Conservation (phyloP, 2,888 invertebrate genomes). For the Fabriciana adippe region DNA sequence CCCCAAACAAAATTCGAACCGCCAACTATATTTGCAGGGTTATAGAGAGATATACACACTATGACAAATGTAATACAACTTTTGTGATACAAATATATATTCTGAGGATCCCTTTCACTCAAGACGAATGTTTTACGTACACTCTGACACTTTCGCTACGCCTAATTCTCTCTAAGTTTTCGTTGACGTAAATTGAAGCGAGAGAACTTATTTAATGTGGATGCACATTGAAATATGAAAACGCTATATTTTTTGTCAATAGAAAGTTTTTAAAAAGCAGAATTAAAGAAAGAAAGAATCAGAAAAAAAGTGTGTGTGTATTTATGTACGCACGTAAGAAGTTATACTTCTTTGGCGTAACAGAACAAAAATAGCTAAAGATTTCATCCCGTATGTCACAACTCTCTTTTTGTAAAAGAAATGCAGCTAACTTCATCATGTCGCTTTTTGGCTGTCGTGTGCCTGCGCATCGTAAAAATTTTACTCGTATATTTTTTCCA, state of each 20-base stretch:
- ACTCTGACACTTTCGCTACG: slow-evolving; percentile 1
- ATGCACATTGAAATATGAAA: neutral
- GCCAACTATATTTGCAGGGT: neutral
- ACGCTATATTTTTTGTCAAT: neutral
- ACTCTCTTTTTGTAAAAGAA: too few species aligned
- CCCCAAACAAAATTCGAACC: neutral
- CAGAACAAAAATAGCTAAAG: too few species aligned
- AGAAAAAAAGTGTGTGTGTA: too few species aligned
- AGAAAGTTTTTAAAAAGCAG: too few species aligned
- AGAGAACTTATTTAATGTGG: slow-evolving; percentile 1
- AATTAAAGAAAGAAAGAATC: too few species aligned
- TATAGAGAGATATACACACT: neutral
- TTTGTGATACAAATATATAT: slow-evolving; percentile 8
- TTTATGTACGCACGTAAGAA: too few species aligned
- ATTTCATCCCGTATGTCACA: too few species aligned
- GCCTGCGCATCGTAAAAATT: too few species aligned
- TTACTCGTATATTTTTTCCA: too few species aligned
- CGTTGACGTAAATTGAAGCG: slow-evolving; percentile 7
- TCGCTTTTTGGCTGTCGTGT: too few species aligned
- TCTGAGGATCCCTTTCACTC: slow-evolving; percentile 6
- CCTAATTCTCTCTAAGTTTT: slow-evolving; percentile 7
- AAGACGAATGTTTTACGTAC: neutral
- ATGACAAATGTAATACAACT: neutral
- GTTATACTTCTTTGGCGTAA: too few species aligned
- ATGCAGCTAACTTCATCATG: too few species aligned